Evolutionary conservation across 2,888 invertebrate species (phyloP).

Genomic region (Encarsia formosa): DNA sequence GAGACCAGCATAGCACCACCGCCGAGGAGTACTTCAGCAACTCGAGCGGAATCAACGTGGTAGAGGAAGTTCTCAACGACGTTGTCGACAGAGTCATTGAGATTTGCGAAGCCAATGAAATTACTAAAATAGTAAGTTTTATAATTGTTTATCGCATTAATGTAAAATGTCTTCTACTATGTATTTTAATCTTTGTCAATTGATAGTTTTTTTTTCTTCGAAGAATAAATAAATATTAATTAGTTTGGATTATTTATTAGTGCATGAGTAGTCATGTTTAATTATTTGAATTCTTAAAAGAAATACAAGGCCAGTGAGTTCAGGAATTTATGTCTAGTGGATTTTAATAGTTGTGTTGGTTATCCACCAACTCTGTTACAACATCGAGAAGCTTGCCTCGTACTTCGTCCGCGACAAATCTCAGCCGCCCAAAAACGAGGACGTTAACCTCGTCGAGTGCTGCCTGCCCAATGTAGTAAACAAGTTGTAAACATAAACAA

Average conservation of each 20-base stretch:
- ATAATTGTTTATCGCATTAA: too few relatives aligned
- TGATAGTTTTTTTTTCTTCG: too few relatives aligned
- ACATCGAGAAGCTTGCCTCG: conserved; percentile 62
- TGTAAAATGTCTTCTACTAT: too few relatives aligned
- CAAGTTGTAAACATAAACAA: too few relatives aligned
- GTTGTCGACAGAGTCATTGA: conserved; percentile 56
- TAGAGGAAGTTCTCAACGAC: conserved; percentile 59
- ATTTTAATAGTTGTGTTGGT: conserved; percentile 74
- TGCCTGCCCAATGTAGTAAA: too few relatives aligned
- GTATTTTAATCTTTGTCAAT: too few relatives aligned
- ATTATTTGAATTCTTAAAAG: too few relatives aligned
- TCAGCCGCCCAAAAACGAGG: conserved; percentile 35
- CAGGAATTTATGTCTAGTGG: too few relatives aligned
- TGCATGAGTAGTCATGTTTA: too few relatives aligned
- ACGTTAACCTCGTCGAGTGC: conserved; percentile 48
- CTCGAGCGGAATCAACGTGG: conserved; percentile 51
- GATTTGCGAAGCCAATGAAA: conserved; percentile 39
- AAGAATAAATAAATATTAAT: too few relatives aligned
- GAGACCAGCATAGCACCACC: conserved; percentile 61
- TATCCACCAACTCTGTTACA: conserved; percentile 73
- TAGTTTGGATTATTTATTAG: too few relatives aligned
- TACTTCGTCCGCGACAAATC: conserved; percentile 45
- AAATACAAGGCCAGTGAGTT: too few relatives aligned
- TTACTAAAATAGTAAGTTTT: conserved; percentile 36
- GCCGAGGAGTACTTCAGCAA: conserved; percentile 66